Conservation (phyloP, 2,888 invertebrate species). For the Neuroscelio doddi region DNA sequence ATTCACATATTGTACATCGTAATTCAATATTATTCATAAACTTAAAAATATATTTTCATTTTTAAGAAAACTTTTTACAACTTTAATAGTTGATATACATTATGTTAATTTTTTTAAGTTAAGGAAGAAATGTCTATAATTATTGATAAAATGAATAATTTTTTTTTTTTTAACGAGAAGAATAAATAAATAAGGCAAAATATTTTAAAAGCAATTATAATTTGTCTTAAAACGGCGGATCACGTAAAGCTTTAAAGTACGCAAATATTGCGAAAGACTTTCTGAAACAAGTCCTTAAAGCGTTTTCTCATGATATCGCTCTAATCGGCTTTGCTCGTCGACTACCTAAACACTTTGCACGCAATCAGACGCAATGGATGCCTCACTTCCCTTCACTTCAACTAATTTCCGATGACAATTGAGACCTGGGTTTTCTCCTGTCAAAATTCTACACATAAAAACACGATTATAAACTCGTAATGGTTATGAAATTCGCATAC, state of each 20-base stretch:
- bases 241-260: slow-evolving; percentile 26
- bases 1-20: no score
- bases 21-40: no score
- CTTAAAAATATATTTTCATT: no score
- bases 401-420: slow-evolving; percentile 42
- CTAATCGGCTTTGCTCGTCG: slow-evolving; percentile 47
- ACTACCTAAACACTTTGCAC: slow-evolving; percentile 46
- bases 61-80: no score
- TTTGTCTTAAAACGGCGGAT: slow-evolving; percentile 35
- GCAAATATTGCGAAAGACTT: slow-evolving; percentile 31
- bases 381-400: slow-evolving; percentile 32
- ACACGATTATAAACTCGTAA: no score
- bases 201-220: slow-evolving; percentile 21
- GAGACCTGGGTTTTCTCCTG: slow-evolving; percentile 11
- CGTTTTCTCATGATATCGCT: slow-evolving; percentile 40
- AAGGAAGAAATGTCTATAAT: no score
- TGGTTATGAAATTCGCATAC: no score
- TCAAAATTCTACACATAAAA: neutral
- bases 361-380: slow-evolving; percentile 46
- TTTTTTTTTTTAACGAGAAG: no score
- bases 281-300: slow-evolving; percentile 24
- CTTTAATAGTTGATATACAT: no score
- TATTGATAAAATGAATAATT: no score
- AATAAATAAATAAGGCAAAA: no score
- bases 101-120: no score